These are phyloP conservation scores for Leuciscus waleckii DNA, from an alignment of 2,797 vertebrate genomes.

Conservation along the genomic window DNA sequence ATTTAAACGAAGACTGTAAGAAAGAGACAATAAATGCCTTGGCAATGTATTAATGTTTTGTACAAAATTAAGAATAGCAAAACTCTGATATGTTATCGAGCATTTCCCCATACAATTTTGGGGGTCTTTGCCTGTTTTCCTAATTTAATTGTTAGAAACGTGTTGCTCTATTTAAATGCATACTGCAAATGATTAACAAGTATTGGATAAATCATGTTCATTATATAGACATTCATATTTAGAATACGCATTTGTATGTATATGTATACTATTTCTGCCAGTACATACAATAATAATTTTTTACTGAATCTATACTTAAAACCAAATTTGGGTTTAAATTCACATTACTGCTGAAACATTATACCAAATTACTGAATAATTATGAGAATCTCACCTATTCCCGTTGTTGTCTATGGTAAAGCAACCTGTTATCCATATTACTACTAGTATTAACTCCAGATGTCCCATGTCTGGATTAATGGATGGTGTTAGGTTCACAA, in stretches of 20 bases:
- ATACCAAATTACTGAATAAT: not conserved
- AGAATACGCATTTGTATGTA: not conserved
- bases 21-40: not conserved
- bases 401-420: conserved; percentile 37
- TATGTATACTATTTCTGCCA: not conserved
- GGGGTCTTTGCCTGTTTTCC: not conserved
- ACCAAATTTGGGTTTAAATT: not conserved
- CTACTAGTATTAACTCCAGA: conserved; percentile 63
- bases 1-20: not conserved
- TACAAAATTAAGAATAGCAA: not conserved
- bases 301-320: not conserved
- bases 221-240: not conserved
- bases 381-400: conserved; percentile 48
- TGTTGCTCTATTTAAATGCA: not conserved
- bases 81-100: not conserved
- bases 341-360: not conserved
- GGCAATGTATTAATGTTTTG: not conserved
- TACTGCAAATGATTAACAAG: not conserved
- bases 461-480: conserved; percentile 71
- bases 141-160: not conserved
- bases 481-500: conserved; percentile 57
- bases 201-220: not conserved
- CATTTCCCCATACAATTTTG: not conserved
- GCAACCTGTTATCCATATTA: conserved; percentile 69
- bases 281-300: not conserved